Percentiles rank a stretch among this genome's conserved stretches.
Evolutionary conservation across 2,797 vertebrate species (phyloP).

Genomic region (Gambelia wislizenii): DNA sequence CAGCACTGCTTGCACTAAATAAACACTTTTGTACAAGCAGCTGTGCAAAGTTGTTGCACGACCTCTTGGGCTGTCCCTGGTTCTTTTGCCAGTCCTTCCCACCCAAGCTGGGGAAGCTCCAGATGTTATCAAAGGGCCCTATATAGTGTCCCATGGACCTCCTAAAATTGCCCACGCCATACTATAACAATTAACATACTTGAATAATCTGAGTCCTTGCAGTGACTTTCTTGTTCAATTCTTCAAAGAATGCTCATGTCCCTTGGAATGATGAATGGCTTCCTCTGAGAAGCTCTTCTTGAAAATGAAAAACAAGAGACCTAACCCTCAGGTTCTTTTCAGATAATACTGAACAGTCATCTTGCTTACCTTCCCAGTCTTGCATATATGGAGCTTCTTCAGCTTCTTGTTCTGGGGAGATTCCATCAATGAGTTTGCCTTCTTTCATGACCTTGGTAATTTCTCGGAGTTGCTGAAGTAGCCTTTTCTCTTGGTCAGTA

Average conservation of each 20-base stretch:
- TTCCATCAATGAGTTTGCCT: constrained; percentile 86
- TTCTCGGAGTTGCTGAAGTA: constrained; percentile 92
- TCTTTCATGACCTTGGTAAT: constrained; percentile 94
- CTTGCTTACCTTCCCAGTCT: constrained; percentile 87
- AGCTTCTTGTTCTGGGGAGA: constrained; percentile 85
- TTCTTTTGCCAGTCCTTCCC: too few relatives aligned
- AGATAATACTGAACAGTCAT: background rate
- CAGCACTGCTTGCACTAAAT: too few relatives aligned
- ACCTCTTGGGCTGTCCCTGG: background rate
- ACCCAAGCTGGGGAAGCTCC: background rate
- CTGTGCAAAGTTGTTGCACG: background rate
- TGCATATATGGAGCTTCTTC: constrained; percentile 89
- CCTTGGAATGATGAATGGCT: background rate
- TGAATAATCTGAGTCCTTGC: too few relatives aligned
- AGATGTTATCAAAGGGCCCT: background rate
- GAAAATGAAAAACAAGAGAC: background rate
- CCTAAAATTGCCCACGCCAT: background rate
- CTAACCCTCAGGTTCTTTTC: constrained; percentile 17
- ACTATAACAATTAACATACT: background rate
- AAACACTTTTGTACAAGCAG: background rate
- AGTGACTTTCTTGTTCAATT: background rate
- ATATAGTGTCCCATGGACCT: background rate
- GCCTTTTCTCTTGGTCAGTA: constrained; percentile 88
- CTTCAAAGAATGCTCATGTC: background rate
- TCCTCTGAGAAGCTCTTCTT: constrained; percentile 15